A percentile compares a stretch with the other conserved stretches of the same genome.
phyloP scores from a whole-genome alignment of 2,888 invertebrate genomes.

The Athalia circularis region DNA sequence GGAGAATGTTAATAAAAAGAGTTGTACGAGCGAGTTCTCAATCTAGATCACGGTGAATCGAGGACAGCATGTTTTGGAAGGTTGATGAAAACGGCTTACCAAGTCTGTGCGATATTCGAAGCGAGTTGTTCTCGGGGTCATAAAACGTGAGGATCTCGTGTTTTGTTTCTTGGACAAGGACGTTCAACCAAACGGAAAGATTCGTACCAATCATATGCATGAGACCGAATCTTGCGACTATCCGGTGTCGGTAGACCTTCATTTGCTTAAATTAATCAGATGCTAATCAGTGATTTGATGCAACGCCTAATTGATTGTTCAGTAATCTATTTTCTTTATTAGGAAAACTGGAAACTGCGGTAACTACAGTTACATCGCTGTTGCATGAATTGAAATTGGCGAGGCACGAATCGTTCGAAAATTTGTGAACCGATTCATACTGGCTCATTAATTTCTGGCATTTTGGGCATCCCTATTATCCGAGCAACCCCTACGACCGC shows the following conservation, averaged over 20 bases:
- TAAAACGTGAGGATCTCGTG: constrained; percentile 95
- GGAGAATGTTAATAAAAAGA: neutral
- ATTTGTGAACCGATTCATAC: constrained; percentile 34
- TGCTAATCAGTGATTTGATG: neutral
- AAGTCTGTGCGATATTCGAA: constrained; percentile 86
- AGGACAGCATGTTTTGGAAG: neutral
- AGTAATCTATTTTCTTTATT: no score
- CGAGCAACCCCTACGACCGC: constrained; percentile 2
- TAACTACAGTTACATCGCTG: neutral
- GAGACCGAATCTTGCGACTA: constrained; percentile 94
- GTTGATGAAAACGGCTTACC: constrained; percentile 74
- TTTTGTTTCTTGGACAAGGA: constrained; percentile 95
- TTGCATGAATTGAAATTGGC: neutral
- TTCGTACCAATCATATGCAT: constrained; percentile 99
- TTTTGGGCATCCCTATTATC: constrained; percentile 23
- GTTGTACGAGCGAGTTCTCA: neutral
- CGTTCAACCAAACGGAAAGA: constrained; percentile 97
- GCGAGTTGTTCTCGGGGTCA: constrained; percentile 90
- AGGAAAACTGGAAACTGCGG: no score
- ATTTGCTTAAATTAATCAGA: constrained; percentile 80
- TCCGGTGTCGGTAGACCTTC: constrained; percentile 91
- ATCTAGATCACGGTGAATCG: neutral
- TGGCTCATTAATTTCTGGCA: constrained; percentile 36
- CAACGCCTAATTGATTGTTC: no score
- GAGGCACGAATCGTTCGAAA: neutral